Conservation (phyloP, 1,140 invertebrate species). For the Glomeris maerens region DNA sequence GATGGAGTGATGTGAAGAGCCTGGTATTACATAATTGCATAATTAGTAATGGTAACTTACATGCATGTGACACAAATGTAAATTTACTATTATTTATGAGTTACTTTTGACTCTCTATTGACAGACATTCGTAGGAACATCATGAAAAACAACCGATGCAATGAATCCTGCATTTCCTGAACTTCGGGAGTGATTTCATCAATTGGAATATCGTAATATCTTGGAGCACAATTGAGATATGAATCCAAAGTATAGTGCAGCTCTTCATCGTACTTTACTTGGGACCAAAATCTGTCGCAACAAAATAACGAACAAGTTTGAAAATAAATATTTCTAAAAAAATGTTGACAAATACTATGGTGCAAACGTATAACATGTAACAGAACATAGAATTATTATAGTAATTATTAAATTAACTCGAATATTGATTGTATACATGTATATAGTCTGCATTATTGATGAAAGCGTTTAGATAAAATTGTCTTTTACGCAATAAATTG, state of each 20-base stretch:
- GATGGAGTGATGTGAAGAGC: constrained; percentile 45
- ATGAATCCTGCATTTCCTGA: constrained; percentile 33
- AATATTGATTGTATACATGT: too few relatives aligned
- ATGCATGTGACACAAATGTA: neutral
- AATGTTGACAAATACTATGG: too few relatives aligned
- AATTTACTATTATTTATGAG: neutral
- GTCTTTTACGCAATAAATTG: too few relatives aligned
- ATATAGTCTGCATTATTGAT: too few relatives aligned
- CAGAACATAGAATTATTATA: neutral
- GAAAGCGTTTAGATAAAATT: too few relatives aligned
- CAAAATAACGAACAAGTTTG: too few relatives aligned
- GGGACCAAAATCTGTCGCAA: constrained; percentile 62
- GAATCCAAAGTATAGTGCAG: constrained; percentile 49
- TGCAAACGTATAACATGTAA: neutral
- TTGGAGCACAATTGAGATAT: constrained; percentile 55
- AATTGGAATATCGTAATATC: constrained; percentile 43
- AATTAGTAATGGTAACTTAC: constrained; percentile 4
- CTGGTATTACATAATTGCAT: constrained; percentile 26
- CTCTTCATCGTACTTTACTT: constrained; percentile 49
- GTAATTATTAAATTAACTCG: too few relatives aligned
- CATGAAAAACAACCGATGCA: constrained; percentile 48
- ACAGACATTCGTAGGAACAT: constrained; percentile 55
- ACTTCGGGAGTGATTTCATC: constrained; percentile 27
- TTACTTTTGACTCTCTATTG: constrained; percentile 51
- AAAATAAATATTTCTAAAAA: too few relatives aligned